These are phyloP conservation scores for Apistogramma diplotaenia DNA, from an alignment of 2,113 vertebrate species.

Conservation along the genomic window DNA sequence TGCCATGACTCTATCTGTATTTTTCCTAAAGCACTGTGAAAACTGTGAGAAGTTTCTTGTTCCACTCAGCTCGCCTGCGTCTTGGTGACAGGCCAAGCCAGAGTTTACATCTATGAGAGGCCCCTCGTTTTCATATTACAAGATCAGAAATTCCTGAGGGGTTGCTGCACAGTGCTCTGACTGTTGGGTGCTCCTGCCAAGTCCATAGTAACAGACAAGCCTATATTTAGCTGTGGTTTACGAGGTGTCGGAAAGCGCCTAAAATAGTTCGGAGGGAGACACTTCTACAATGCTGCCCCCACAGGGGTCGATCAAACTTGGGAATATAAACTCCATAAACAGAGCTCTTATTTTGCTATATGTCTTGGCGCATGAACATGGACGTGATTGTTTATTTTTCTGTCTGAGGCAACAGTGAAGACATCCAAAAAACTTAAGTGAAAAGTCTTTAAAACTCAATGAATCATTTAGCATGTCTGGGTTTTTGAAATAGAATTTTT, in stretches of 20 bases:
- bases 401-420: slow-evolving; percentile 10
- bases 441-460: slow-evolving; percentile 14
- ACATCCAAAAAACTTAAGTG: background rate
- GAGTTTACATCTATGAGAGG: slow-evolving; percentile 62
- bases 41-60: slow-evolving; percentile 63
- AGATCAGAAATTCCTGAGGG: slow-evolving; percentile 72
- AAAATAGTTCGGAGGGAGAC: slow-evolving; percentile 69
- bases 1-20: slow-evolving; percentile 24
- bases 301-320: slow-evolving; percentile 26
- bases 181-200: slow-evolving; percentile 65
- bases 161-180: slow-evolving; percentile 65
- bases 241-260: slow-evolving; percentile 51
- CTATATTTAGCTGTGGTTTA: slow-evolving; percentile 74
- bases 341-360: slow-evolving; percentile 23
- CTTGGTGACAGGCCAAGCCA: slow-evolving; percentile 56
- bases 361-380: slow-evolving; percentile 19
- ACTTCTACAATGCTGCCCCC: slow-evolving; percentile 31
- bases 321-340: slow-evolving; percentile 31
- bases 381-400: background rate
- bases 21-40: slow-evolving; percentile 25
- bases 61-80: slow-evolving; percentile 53
- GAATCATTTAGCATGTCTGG: background rate
- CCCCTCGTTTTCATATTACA: slow-evolving; percentile 67
- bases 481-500: slow-evolving; percentile 3
- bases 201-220: slow-evolving; percentile 59